Evolutionary conservation across 2,888 invertebrate genomes (phyloP), one percentile per base, ranked within the genome.

Genomic region (Amphipoea lucens): DNA sequence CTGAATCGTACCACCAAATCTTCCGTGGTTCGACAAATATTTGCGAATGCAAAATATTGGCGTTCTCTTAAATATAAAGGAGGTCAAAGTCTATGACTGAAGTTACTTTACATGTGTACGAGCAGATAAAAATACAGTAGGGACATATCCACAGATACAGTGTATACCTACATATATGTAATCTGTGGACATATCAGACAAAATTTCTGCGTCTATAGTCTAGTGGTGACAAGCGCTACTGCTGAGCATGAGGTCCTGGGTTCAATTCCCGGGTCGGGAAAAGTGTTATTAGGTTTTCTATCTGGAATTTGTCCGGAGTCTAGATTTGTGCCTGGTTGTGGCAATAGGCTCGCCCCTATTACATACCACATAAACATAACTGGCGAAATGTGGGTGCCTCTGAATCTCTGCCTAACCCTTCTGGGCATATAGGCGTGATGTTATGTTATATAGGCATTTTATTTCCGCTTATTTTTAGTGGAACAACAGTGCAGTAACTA

Each of bases 41-140:
- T 79, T 80, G 62, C 70, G 2, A 36, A 36, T 70, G 51, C 42
- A 79, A 78, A 62, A 79, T 68, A 78, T 69, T 78, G 36, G 20
- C 62, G 0, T 70, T 20, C 12, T 66, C 17, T 23, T 36, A 23
- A 62, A 78, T 62, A 48, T 69, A 42, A 78, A 69, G 20, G 69
- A 36, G 48, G 57, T 48, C 23, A 2, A 79, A 23, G n/a, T 23
- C 40, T 7, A n/a, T n/a, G 20, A 57, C 23, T 29, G 29, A 42
- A 29, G 36, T 17, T 45, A 23, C n/a, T 54, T 4, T 9, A 36
- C 7, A 36, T 36, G 17, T 54, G n/a, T 7, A 36, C 48, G 36
- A 11, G 12, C 0, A n/a, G 12, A 69, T 74, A 51, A 20, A 74
- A 36, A 51, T 42, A 42, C 45, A n/a, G 17, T 36, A 36, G 0